Evolutionary conservation across 2,888 invertebrate genomes (phyloP), one percentile per base, ranked within the genome.

Genomic region (Limnephilus auricula): DNA sequence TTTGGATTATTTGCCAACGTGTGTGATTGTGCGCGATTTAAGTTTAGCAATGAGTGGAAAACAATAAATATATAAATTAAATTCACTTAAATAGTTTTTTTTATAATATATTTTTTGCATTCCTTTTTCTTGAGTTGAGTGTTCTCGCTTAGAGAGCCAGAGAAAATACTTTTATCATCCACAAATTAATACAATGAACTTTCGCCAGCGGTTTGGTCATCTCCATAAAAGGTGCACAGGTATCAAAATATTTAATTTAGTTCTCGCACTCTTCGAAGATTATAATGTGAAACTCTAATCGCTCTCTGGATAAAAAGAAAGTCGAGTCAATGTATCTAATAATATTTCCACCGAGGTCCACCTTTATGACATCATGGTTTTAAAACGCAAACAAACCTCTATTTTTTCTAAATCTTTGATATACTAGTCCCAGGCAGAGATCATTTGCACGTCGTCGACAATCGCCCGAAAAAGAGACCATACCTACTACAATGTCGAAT

Each of bases 1-100:
- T 50, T 45, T 13, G 86, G 50, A 86, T 86, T 50, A 50, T 86
- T 10, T 50, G 86, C 85, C 9, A 40, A 40, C 40, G 85, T 45
- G 12, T n/a, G 37, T 84, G 37, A 40, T 37, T n/a, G 30, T 45
- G n/a, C 84, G 37, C 40, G 34, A 40, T 40, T 84, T 37, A 40
- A n/a, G 32, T 34, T 40, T 84, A 6, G 34, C 40, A n/a, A 84
- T 37, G 84, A 40, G 37, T 84, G 84, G 34, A n/a, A 40, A 34
- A 84, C 12, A 65, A 65, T 65, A 25, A n/a, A n/a, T 65, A 1
- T 2, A 6, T 65, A 65, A 65, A 65, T n/a, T 65, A 65, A 65
- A 25, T n/a, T 65, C 25, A 25, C 65, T 65, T 65, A 25, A 65
- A 65, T 65, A n/a, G 0, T 65, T 65, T 65, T 18, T 37, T 45